phyloP scores from a whole-genome alignment of 1,140 invertebrate genomes.

The Drosophila subpulchrella region DNA sequence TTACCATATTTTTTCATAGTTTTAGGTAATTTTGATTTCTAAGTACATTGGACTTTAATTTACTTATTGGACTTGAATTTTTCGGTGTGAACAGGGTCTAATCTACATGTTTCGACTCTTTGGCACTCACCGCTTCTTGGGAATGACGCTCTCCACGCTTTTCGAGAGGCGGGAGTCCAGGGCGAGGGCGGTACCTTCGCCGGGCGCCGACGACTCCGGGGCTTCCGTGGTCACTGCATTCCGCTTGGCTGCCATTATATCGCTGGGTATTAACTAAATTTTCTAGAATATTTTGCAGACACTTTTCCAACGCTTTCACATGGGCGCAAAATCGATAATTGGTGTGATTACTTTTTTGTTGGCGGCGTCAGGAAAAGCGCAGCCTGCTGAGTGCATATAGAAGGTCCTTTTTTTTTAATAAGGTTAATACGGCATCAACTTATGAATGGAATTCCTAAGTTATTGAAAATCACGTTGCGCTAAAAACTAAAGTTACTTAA shows the following conservation, averaged over 20 bases:
- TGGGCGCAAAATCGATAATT: conserved; percentile 61
- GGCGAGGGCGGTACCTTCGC: conserved; percentile 50
- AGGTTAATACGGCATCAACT: background rate
- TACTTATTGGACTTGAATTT: background rate
- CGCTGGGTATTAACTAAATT: conserved; percentile 8
- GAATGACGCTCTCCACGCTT: conserved; percentile 74
- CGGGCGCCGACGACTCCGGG: conserved; percentile 39
- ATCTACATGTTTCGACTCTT: background rate
- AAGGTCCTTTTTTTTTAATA: background rate
- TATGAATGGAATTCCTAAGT: background rate
- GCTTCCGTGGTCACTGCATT: conserved; percentile 65
- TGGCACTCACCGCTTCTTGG: conserved; percentile 70
- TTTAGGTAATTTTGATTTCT: too few species aligned
- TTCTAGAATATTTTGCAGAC: conserved; percentile 27
- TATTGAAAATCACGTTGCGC: conserved; percentile 3
- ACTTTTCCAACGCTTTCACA: conserved; percentile 2
- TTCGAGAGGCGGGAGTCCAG: conserved; percentile 69
- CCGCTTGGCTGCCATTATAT: conserved; percentile 54
- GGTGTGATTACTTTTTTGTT: conserved; percentile 14
- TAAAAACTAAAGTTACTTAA: conserved; percentile 49
- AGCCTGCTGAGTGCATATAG: conserved; percentile 36
- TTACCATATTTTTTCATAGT: too few species aligned
- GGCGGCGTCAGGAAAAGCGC: conserved; percentile 7
- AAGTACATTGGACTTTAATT: too few species aligned
- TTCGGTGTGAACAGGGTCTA: background rate